Evolutionary conservation across 2,797 vertebrate species (phyloP).

Genomic region (Tadarida brasiliensis): DNA sequence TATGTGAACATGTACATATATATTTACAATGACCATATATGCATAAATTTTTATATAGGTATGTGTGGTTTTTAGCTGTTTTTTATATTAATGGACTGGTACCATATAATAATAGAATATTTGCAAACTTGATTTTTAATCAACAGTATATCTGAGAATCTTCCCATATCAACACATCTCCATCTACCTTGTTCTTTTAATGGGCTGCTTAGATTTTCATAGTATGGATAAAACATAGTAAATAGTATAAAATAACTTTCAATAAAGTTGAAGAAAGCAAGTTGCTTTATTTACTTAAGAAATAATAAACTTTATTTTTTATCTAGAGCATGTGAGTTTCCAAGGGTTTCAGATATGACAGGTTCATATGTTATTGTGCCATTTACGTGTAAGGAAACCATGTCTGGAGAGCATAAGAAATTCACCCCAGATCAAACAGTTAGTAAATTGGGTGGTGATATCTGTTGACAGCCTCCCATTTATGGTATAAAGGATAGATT

Average conservation of each 20-base stretch:
- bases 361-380: background rate
- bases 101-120: background rate
- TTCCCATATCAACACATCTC: background rate
- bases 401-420: background rate
- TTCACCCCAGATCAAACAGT: background rate
- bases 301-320: background rate
- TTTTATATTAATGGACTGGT: background rate
- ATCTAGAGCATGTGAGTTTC: background rate
- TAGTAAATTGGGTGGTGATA: background rate
- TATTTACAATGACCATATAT: background rate
- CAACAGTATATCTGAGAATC: background rate
- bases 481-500: background rate
- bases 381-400: background rate
- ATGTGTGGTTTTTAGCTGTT: background rate
- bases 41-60: background rate
- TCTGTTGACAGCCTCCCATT: background rate
- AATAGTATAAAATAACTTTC: conserved; percentile 7
- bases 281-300: background rate
- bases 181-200: background rate
- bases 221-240: background rate
- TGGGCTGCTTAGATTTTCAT: background rate
- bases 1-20: background rate
- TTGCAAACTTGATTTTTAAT: conserved; percentile 19
- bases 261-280: background rate
- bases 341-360: background rate